Percentiles rank a stretch among this genome's conserved stretches.
Conservation (phyloP, 2,888 invertebrate genomes). For the Anodontia alba region DNA sequence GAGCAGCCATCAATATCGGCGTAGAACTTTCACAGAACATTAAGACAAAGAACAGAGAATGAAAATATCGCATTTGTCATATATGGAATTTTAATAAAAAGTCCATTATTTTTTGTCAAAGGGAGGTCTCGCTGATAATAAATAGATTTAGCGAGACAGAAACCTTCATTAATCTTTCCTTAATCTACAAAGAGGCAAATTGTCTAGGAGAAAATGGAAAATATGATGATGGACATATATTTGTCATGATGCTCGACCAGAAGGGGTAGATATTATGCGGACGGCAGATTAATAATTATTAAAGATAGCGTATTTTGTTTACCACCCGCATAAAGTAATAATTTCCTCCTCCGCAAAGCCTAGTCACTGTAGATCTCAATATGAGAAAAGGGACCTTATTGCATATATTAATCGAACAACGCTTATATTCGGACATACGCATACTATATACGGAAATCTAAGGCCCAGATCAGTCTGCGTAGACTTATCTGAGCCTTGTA, state of each 20-base stretch:
- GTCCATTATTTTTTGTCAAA: conserved; percentile 19
- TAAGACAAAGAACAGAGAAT: background rate
- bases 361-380: too few species aligned
- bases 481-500: too few species aligned
- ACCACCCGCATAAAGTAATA: too few species aligned
- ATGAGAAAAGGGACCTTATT: too few species aligned
- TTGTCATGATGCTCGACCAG: background rate
- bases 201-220: conserved; percentile 7
- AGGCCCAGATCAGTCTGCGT: too few species aligned
- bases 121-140: conserved; percentile 11
- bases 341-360: too few species aligned
- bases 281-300: too few species aligned
- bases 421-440: too few species aligned
- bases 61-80: conserved; percentile 21
- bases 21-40: background rate
- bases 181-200: background rate
- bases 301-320: too few species aligned
- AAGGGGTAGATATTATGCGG: too few species aligned
- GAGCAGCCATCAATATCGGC: background rate
- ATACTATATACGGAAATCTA: too few species aligned
- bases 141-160: conserved; percentile 12
- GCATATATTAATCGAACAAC: too few species aligned
- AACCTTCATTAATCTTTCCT: conserved; percentile 6
- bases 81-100: conserved; percentile 11
- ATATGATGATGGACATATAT: background rate